A percentile compares a stretch with the other conserved stretches of the same genome.
These are phyloP conservation scores for Pangasius mekongensis DNA, from an alignment of 2,797 vertebrate genomes.

Conservation along the genomic window DNA sequence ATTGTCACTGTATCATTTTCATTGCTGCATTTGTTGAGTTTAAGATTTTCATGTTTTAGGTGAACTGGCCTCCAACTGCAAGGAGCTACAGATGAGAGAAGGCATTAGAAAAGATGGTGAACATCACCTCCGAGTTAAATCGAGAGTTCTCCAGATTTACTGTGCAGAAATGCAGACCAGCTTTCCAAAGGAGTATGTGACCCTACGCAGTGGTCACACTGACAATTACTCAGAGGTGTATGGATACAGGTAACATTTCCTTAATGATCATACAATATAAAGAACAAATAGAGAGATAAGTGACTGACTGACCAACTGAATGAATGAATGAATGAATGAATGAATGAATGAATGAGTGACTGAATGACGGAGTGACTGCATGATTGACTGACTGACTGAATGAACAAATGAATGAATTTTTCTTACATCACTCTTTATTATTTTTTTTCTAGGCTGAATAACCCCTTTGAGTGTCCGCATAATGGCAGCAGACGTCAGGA, in stretches of 20 bases:
- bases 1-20: neutral
- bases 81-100: constrained; percentile 84
- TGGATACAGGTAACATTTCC: constrained; percentile 81
- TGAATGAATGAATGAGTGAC: neutral
- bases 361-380: neutral
- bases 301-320: neutral
- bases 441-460: constrained; percentile 80
- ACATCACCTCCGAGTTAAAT: constrained; percentile 84
- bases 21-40: constrained; percentile 10
- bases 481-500: constrained; percentile 90
- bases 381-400: neutral
- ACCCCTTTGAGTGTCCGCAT: constrained; percentile 93
- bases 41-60: constrained; percentile 71
- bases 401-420: neutral
- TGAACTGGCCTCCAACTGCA: constrained; percentile 83
- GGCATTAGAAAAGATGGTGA: constrained; percentile 86
- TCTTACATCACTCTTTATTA: neutral
- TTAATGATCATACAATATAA: neutral
- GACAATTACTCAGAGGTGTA: constrained; percentile 98
- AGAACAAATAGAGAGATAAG: neutral
- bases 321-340: neutral
- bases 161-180: constrained; percentile 88
- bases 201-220: constrained; percentile 86
- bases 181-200: constrained; percentile 90
- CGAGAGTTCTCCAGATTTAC: constrained; percentile 85